Conservation (phyloP, 2,113 vertebrate genomes). For the Reinhardtius hippoglossoides region DNA sequence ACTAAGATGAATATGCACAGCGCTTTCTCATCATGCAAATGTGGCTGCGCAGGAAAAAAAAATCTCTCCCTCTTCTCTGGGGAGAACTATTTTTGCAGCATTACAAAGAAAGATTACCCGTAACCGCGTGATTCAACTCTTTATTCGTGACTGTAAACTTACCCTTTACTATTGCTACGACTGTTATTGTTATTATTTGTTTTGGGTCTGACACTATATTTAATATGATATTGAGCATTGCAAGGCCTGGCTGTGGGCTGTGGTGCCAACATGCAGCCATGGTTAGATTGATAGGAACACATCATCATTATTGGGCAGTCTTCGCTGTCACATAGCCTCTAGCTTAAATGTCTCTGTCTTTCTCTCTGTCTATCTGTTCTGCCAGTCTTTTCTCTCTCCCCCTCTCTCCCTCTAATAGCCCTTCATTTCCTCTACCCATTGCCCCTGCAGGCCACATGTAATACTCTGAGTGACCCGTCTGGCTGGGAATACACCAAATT, state of each 20-base stretch:
- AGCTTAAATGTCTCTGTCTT: slow-evolving; percentile 76
- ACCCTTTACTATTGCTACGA: slow-evolving; percentile 54
- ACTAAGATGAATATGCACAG: slow-evolving; percentile 88
- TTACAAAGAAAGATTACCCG: slow-evolving; percentile 68
- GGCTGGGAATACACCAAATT: slow-evolving; percentile 68
- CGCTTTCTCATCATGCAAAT: slow-evolving; percentile 91
- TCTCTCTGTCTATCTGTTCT: slow-evolving; percentile 56
- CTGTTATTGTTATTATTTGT: slow-evolving; percentile 73
- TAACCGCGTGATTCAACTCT: slow-evolving; percentile 60
- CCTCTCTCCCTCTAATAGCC: slow-evolving; percentile 73
- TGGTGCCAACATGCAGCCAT: slow-evolving; percentile 33
- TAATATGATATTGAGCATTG: slow-evolving; percentile 55
- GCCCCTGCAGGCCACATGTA: slow-evolving; percentile 81
- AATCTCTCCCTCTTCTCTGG: slow-evolving; percentile 50
- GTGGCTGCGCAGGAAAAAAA: slow-evolving; percentile 78
- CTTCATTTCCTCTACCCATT: slow-evolving; percentile 77
- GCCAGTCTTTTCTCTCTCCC: slow-evolving; percentile 61
- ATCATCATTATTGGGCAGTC: slow-evolving; percentile 77
- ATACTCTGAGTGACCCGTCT: slow-evolving; percentile 81
- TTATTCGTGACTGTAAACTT: slow-evolving; percentile 67
- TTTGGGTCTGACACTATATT: slow-evolving; percentile 58
- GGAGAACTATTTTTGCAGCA: slow-evolving; percentile 64
- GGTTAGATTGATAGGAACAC: slow-evolving; percentile 76
- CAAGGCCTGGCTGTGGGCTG: slow-evolving; percentile 53
- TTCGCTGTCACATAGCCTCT: slow-evolving; percentile 77